phyloP scores from a whole-genome alignment of 2,888 invertebrate genomes.

The Rhingia rostrata region DNA sequence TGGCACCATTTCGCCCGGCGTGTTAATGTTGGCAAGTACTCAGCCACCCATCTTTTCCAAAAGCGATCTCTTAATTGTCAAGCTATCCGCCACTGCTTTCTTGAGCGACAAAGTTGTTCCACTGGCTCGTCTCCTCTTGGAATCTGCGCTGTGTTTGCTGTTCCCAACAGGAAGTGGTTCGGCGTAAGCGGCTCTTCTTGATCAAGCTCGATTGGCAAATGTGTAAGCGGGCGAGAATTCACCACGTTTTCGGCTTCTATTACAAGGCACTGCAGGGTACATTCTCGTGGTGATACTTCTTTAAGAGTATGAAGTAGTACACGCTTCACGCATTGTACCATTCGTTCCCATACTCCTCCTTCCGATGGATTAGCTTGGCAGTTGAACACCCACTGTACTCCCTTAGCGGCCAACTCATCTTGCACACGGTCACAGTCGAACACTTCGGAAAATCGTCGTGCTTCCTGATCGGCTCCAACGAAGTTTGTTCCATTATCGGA shows the following conservation, averaged over 20 bases:
- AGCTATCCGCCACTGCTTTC: neutral
- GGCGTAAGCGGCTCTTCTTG: conserved; percentile 29
- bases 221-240: conserved; percentile 12
- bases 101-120: neutral
- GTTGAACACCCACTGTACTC: conserved; percentile 36
- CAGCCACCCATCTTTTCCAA: neutral
- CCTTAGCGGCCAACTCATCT: neutral
- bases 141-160: neutral
- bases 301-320: neutral
- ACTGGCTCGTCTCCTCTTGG: neutral
- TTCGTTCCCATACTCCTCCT: conserved; percentile 35
- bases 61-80: conserved; percentile 12
- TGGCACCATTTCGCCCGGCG: neutral
- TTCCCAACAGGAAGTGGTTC: conserved; percentile 21
- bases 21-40: neutral
- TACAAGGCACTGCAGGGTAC: conserved; percentile 10
- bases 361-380: conserved; percentile 28
- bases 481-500: conserved; percentile 67
- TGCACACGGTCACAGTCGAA: conserved; percentile 5
- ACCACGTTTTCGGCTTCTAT: conserved; percentile 8
- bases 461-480: conserved; percentile 42
- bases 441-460: neutral
- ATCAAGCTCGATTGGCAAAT: conserved; percentile 11
- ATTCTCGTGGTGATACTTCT: neutral
- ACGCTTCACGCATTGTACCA: conserved; percentile 18